Evolutionary conservation across 2,888 invertebrate species (phyloP).

Genomic region (Agrochola lota): DNA sequence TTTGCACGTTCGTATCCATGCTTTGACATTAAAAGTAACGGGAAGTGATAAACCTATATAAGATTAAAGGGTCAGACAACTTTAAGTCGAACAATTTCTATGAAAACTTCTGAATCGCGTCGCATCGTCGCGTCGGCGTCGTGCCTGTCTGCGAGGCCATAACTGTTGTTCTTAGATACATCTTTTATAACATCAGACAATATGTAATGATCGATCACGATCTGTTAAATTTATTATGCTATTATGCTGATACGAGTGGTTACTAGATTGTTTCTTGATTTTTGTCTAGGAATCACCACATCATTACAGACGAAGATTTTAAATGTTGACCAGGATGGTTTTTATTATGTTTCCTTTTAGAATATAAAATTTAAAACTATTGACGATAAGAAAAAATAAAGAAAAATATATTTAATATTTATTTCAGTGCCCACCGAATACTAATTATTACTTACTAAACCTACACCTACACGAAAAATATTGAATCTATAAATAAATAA

Average conservation of each 20-base stretch:
- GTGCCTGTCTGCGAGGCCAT: no score
- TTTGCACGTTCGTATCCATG: conserved; percentile 4
- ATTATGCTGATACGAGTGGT: background rate
- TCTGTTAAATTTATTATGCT: background rate
- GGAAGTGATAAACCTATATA: conserved; percentile 41
- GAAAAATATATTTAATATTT: background rate
- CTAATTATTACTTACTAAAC: background rate
- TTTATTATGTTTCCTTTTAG: background rate
- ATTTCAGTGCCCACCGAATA: background rate
- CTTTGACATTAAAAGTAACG: conserved; percentile 10
- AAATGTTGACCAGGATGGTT: background rate
- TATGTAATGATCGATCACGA: background rate
- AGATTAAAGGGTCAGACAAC: background rate
- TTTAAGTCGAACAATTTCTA: no score
- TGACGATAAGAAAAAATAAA: background rate
- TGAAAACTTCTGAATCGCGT: no score
- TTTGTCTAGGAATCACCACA: background rate
- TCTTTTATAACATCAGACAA: background rate
- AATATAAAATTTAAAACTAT: background rate
- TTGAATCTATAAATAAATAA: background rate
- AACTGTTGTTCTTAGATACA: conserved; percentile 8
- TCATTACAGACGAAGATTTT: background rate
- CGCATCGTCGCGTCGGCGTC: no score
- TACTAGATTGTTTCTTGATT: background rate
- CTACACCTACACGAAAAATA: background rate